These are phyloP conservation scores for Miltochrista miniata DNA, from an alignment of 2,888 invertebrate species.

Conservation along the genomic window DNA sequence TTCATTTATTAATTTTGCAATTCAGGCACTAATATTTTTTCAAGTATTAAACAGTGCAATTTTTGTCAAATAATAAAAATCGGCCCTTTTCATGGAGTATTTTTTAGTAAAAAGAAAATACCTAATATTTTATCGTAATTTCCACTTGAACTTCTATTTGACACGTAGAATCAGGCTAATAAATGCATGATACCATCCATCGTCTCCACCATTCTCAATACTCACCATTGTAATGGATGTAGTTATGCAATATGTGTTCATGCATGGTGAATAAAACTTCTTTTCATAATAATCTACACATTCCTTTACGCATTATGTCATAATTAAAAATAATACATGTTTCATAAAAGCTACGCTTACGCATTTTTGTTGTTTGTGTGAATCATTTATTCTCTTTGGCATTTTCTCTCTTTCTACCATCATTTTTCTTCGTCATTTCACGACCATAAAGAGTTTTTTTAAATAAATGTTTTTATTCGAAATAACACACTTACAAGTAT, in stretches of 20 bases:
- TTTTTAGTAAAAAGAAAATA: too few relatives aligned
- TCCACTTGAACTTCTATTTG: neutral
- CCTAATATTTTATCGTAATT: too few relatives aligned
- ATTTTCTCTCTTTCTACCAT: slow-evolving; percentile 32
- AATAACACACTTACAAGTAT: too few relatives aligned
- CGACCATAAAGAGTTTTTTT: slow-evolving; percentile 1
- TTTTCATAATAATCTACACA: slow-evolving; percentile 30
- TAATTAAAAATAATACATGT: neutral
- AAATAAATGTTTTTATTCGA: too few relatives aligned
- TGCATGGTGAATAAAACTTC: slow-evolving; percentile 26
- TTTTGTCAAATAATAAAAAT: too few relatives aligned
- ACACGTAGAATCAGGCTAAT: slow-evolving; percentile 28
- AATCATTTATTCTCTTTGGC: slow-evolving; percentile 6
- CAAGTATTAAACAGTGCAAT: too few relatives aligned
- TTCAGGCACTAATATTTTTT: too few relatives aligned
- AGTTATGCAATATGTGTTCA: slow-evolving; percentile 19
- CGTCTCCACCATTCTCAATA: slow-evolving; percentile 1
- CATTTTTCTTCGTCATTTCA: slow-evolving; percentile 17
- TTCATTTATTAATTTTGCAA: too few relatives aligned
- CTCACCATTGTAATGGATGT: slow-evolving; percentile 16
- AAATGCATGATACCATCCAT: slow-evolving; percentile 33
- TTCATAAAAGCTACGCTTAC: slow-evolving; percentile 1
- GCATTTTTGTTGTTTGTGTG: slow-evolving; percentile 2
- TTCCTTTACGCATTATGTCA: neutral
- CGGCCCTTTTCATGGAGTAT: too few relatives aligned